A percentile compares a stretch with the other conserved stretches of the same genome.
Conservation (phyloP, 1,140 invertebrate genomes). For the Sarcophaga bullata region DNA sequence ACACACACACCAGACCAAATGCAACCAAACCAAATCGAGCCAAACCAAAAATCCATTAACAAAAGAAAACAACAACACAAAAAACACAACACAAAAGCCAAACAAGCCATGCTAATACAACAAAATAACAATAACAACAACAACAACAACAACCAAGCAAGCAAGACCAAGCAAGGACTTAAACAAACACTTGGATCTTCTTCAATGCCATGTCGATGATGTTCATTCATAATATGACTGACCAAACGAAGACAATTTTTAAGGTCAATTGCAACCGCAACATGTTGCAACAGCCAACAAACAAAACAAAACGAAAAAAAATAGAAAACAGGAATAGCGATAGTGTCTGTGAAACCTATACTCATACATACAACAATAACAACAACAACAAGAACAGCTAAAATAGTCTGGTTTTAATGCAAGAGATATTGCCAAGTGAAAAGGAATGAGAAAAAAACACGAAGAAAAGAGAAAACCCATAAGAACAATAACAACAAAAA, state of each 20-base stretch:
- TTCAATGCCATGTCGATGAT: not conserved
- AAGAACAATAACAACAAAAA: no score
- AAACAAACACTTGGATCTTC: not conserved
- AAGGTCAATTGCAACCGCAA: conserved; percentile 32
- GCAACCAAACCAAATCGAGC: not conserved
- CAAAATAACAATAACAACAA: not conserved
- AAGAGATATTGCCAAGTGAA: no score
- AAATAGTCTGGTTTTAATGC: no score
- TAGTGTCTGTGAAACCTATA: not conserved
- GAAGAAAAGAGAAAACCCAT: no score
- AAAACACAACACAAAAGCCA: no score
- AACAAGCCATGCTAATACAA: no score
- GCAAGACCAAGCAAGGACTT: not conserved
- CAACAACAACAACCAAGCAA: not conserved
- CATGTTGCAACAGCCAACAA: conserved; percentile 31
- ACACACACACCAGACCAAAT: not conserved
- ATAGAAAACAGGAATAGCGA: not conserved
- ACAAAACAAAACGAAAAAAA: not conserved
- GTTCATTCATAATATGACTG: not conserved
- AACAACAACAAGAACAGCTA: no score
- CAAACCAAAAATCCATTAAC: not conserved
- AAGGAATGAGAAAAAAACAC: no score
- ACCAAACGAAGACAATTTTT: not conserved
- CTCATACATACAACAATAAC: not conserved
- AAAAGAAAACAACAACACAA: not conserved